Evolutionary conservation across 2,113 vertebrate species (phyloP), one percentile per base, ranked within the genome.

Genomic region (rat (Rattus norvegicus)): DNA sequence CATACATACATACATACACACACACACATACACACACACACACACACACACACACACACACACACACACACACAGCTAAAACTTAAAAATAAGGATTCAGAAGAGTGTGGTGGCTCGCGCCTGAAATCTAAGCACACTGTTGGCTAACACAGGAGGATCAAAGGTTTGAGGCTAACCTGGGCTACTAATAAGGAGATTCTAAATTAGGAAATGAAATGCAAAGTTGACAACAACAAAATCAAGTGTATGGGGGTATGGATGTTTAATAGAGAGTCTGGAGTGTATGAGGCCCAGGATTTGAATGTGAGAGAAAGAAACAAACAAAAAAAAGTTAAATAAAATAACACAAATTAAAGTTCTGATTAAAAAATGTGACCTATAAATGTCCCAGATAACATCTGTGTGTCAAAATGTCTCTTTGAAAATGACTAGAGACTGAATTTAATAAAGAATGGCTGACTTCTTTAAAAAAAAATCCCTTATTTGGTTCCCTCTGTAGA

Each of bases 401-500:
- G 56, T 97, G 70, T 81, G 84, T 87, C 86, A 92, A 93, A 94
- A 19, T 63, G 19, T 4, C 28, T 90, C 61, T 93, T 88, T 83
- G 43, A 93, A 96, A 97, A 69, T 90, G 75, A 92, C 69, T 92
- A 22, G 83, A 93, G 76, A 92, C 89, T 87, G 88, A 91, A 88
- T 39, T 91, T 13, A 92, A 93, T 88, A 36, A 79, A 93, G 26
- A 83, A 95, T 70, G 49, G 17, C 63, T 65, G 36, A 26, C 63
- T 43, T 83, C 54, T 83, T 61, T 12, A 6, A 54, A 61, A 92
- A 94, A 94, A 20, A 81, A 63, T 91, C 95, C 92, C 87, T 94
- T 92, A 88, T 86, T 93, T 96, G 93, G 87, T 91, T 92, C 39
- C 70, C 86, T 96, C 56, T 95, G 92, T 93, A 54, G 85, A 88